Base-by-base conservation (phyloP, 2,888 invertebrate genomes). In the Mesorhabditis belari region DNA sequence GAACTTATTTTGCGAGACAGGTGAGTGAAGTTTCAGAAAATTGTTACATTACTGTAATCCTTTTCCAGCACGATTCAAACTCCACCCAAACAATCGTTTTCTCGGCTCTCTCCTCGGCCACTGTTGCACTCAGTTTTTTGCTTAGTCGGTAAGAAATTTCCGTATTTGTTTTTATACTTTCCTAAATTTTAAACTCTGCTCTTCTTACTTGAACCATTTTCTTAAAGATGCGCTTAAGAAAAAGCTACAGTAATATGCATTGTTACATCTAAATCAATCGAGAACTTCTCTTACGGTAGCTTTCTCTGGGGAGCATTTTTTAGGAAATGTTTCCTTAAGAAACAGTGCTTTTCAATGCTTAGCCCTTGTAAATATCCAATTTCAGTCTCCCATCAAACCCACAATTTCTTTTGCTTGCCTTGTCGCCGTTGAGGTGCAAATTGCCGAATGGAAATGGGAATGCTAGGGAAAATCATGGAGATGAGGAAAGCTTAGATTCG, bases 101-200 rank as follows among this genome's bases (percentile, higher is more conserved):
- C 82, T 95, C 95, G 0, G 90, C 95, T 73, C 95, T 92, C 82
- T 91, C 90, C 81, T 92, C 91, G 5, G 85, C 93, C 54, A 61
- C 67, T 6, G 63, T 76, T 19, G 88, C 93, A 0, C 85, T 90
- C 57, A 88, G 91, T 3, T 98, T 95, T 81, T 92, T 95, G 81
- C 85, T 96, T 57, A 94, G 94, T 79, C 86, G 96, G 65, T 71
- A 23, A 17, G n/a, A n/a, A n/a, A n/a, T n/a, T n/a, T n/a, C n/a
- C n/a, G n/a, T n/a, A n/a, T n/a, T n/a, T n/a, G n/a, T n/a, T n/a
- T n/a, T n/a, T n/a, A n/a, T n/a, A n/a, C n/a, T n/a, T n/a, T n/a
- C n/a, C n/a, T n/a, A n/a, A n/a, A n/a, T n/a, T n/a, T n/a, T n/a
- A n/a, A n/a, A n/a, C n/a, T n/a, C n/a, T n/a, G n/a, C n/a, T n/a